Base-by-base conservation (phyloP, 2,888 invertebrate genomes). In the Polydrusus pterygomalis region DNA sequence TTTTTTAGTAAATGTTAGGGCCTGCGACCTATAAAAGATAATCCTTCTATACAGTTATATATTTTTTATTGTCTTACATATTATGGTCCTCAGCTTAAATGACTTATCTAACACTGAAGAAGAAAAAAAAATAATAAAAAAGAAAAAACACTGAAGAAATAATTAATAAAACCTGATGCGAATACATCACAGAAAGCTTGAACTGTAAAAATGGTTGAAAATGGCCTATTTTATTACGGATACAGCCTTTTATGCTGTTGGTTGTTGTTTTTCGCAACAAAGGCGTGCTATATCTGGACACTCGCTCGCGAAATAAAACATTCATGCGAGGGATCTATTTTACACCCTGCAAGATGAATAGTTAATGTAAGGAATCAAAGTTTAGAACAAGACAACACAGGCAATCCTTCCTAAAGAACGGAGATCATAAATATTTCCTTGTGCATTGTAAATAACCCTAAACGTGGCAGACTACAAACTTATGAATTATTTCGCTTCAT, bases 351-450 rank as follows among this genome's bases (percentile, higher is more conserved):
- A 13, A 56, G 74, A 49, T 77, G 73, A 86, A 86, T 86, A 83
- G 82, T 86, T 85, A 84, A 86, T 79, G 75, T 69, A 80, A 80
- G 81, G 85, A 86, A 87, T 87, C 85, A 86, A 87, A 86, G 77
- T 77, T 85, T 85, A 80, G 84, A 85, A 86, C 85, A 86, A 86
- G 86, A 86, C 86, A 86, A 85, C 85, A 82, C 81, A 84, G 84
- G 84, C 86, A 86, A 86, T 86, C 86, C 87, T 85, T 85, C 84
- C 85, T 84, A 81, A 83, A 83, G 84, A 82, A 83, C 68, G 71
- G 81, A 80, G 84, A 85, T 87, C 89, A 89, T 90, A 89, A 90
- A 90, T 90, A 90, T 89, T 90, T 90, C 89, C 88, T 87, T 89
- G 89, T 89, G 89, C 89, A 88, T 88, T 87, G 87, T 87, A 87